Evolutionary conservation across 2,797 vertebrate species (phyloP).

Genomic region (Lemur catta): DNA sequence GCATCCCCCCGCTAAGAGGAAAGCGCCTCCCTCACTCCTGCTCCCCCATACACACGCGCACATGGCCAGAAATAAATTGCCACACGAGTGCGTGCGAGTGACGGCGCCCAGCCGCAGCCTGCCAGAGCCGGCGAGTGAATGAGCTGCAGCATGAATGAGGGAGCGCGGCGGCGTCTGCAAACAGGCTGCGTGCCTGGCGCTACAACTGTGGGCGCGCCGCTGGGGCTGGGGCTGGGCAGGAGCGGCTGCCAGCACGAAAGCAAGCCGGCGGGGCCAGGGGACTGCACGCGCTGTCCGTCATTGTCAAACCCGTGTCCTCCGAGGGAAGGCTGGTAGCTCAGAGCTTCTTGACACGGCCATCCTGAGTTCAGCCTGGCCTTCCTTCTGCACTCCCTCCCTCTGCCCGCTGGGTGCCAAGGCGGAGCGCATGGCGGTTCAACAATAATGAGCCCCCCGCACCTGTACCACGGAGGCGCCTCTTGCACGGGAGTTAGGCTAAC

Average conservation of each 20-base stretch:
- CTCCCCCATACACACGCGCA: slow-evolving; percentile 4
- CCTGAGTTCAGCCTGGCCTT: neutral
- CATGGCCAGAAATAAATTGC: slow-evolving; percentile 53
- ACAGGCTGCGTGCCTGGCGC: neutral
- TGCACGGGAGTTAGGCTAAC: neutral
- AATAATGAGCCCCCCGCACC: neutral
- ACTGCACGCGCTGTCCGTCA: rapidly evolving
- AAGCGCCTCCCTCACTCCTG: neutral
- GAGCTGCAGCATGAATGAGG: slow-evolving; percentile 66
- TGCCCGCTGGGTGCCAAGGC: neutral
- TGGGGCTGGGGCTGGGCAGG: neutral
- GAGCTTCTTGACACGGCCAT: neutral
- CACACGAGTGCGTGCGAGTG: neutral
- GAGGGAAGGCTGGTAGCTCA: neutral
- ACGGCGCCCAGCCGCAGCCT: slow-evolving; percentile 57
- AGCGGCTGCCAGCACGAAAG: neutral
- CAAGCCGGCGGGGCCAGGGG: neutral
- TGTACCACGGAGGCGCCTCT: neutral
- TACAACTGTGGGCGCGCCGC: slow-evolving; percentile 14
- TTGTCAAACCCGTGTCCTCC: neutral
- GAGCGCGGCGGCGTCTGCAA: neutral
- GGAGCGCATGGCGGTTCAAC: neutral
- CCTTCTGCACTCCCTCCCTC: neutral
- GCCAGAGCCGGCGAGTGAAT: slow-evolving; percentile 58
- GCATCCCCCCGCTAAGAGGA: neutral